Conservation (phyloP, 2,113 vertebrate genomes). For the Natator depressus region DNA sequence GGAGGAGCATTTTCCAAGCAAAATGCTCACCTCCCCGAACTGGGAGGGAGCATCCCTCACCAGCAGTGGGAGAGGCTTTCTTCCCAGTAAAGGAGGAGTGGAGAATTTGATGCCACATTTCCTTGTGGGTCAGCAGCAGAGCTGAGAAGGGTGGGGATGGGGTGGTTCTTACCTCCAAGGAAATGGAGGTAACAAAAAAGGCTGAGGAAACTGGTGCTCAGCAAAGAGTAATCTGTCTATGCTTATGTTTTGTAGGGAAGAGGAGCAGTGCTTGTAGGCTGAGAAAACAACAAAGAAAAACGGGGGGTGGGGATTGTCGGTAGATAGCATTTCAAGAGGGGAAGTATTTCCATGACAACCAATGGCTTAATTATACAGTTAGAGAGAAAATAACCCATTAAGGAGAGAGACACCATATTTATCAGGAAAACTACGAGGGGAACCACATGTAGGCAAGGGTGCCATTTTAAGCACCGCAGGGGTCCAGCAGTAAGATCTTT, state of each 20-base stretch:
- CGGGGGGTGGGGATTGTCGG: neutral
- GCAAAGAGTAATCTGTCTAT: neutral
- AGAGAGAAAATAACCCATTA: neutral
- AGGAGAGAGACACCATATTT: neutral
- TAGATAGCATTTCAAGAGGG: neutral
- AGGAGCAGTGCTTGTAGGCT: neutral
- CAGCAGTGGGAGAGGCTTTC: neutral
- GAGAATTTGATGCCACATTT: neutral
- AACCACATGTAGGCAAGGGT: neutral
- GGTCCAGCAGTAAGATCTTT: neutral
- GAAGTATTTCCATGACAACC: neutral
- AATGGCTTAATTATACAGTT: neutral
- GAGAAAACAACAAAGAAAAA: neutral
- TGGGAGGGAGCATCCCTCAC: neutral
- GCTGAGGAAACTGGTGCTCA: neutral
- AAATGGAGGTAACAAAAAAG: neutral
- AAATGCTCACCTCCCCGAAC: neutral
- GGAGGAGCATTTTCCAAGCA: neutral
- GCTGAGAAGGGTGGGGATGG: fast-evolving
- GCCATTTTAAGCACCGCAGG: neutral
- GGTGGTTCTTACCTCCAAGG: neutral
- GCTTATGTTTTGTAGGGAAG: neutral
- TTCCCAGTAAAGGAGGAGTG: neutral
- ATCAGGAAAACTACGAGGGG: fast-evolving
- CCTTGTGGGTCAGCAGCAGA: neutral